Conservation (phyloP, 2,113 vertebrate species). For the Scophthalmus maximus region DNA sequence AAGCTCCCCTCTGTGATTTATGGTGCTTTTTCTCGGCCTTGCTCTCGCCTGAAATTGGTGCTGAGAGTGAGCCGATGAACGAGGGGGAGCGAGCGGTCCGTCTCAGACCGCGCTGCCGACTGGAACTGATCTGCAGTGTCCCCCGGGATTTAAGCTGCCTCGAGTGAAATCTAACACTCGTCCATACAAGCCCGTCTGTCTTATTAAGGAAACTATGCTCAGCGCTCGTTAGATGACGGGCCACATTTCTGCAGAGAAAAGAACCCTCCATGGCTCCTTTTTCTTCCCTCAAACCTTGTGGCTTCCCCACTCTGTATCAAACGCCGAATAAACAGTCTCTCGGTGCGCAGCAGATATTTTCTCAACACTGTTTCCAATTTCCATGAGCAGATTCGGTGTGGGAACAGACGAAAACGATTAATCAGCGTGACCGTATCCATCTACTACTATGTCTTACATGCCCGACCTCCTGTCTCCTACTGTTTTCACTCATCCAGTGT, state of each 20-base stretch:
- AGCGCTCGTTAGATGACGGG: slow-evolving; percentile 56
- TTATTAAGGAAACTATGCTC: slow-evolving; percentile 75
- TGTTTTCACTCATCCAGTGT: slow-evolving; percentile 18
- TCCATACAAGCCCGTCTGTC: slow-evolving; percentile 62
- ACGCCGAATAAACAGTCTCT: slow-evolving; percentile 79
- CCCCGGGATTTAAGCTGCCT: slow-evolving; percentile 64
- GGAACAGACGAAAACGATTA: slow-evolving; percentile 31
- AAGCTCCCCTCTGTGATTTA: slow-evolving; percentile 6
- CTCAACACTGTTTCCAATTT: slow-evolving; percentile 43
- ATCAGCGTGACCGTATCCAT: slow-evolving; percentile 24
- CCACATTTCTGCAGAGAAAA: slow-evolving; percentile 51
- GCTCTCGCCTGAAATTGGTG: slow-evolving; percentile 16
- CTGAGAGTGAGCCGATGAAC: slow-evolving; percentile 6
- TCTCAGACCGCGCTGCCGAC: slow-evolving; percentile 49
- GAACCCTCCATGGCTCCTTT: slow-evolving; percentile 40
- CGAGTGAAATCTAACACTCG: slow-evolving; percentile 69
- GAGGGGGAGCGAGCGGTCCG: slow-evolving; percentile 27
- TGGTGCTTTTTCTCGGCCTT: slow-evolving; percentile 5
- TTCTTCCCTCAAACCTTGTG: slow-evolving; percentile 59
- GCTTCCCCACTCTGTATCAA: slow-evolving; percentile 68
- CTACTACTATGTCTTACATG: slow-evolving; percentile 9
- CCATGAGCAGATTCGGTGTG: slow-evolving; percentile 31
- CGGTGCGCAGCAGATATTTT: slow-evolving; percentile 54
- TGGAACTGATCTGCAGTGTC: slow-evolving; percentile 58
- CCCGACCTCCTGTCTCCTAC: background rate